Conservation (phyloP, 2,888 invertebrate species). For the Colostygia pectinataria region DNA sequence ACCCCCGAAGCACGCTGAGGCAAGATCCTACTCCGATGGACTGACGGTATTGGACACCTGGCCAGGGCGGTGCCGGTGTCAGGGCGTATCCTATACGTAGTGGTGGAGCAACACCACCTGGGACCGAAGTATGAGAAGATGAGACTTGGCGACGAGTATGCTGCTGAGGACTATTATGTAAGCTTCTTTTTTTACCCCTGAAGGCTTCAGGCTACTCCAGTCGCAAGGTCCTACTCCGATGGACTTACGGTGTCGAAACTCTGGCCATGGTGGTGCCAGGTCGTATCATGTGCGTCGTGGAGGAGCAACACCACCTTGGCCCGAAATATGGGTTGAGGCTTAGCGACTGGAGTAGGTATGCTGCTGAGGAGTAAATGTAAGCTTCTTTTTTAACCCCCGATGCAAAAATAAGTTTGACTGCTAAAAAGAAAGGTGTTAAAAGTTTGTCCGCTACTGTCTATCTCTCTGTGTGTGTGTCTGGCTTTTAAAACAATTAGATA, state of each 20-base stretch:
- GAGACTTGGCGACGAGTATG: slow-evolving; percentile 84
- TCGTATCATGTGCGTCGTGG: slow-evolving; percentile 82
- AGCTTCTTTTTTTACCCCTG: slow-evolving; percentile 8
- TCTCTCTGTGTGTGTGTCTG: too few species aligned
- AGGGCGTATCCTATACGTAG: slow-evolving; percentile 78
- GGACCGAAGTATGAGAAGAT: slow-evolving; percentile 86
- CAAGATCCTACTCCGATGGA: too few species aligned
- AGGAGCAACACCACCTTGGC: slow-evolving; percentile 88
- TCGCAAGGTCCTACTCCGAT: too few species aligned
- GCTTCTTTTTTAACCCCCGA: too few species aligned
- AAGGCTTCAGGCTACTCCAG: too few species aligned
- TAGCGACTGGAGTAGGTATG: too few species aligned
- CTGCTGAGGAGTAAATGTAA: too few species aligned
- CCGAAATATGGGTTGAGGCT: slow-evolving; percentile 85
- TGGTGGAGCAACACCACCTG: slow-evolving; percentile 88
- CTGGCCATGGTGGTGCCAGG: slow-evolving; percentile 69
- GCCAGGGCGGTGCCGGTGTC: slow-evolving; percentile 72
- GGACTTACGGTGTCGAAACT: slow-evolving; percentile 60
- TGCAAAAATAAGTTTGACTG: too few species aligned
- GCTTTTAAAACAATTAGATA: too few species aligned
- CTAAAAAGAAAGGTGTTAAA: too few species aligned
- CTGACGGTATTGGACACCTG: slow-evolving; percentile 62
- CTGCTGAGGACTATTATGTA: slow-evolving; percentile 78
- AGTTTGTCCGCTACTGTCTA: too few species aligned
- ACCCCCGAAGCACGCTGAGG: too few species aligned